Evolutionary conservation across 2,888 invertebrate species (phyloP).

Genomic region (Pyrgus malvae): DNA sequence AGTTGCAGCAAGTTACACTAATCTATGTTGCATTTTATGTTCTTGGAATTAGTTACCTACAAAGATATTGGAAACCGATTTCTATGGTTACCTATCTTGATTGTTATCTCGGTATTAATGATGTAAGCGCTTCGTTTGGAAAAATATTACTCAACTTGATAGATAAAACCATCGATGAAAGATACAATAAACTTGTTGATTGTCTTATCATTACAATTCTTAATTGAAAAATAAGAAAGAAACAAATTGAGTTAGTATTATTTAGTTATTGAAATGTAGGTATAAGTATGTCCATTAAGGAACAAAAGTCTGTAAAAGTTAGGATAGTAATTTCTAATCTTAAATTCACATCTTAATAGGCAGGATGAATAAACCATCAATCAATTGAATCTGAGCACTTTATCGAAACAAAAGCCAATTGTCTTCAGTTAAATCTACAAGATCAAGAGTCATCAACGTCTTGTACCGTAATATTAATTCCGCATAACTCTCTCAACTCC

Average conservation of each 20-base stretch:
- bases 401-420: slow-evolving; percentile 21
- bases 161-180: background rate
- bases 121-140: background rate
- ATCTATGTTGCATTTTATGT: background rate
- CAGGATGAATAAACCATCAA: slow-evolving; percentile 2
- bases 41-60: background rate
- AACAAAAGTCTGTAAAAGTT: no score
- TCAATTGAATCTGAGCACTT: slow-evolving; percentile 16
- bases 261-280: no score
- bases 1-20: no score
- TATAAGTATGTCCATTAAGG: no score
- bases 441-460: slow-evolving; percentile 6
- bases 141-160: background rate
- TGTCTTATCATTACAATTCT: no score
- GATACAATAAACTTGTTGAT: background rate
- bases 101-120: background rate
- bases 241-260: no score
- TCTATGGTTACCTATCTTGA: no score
- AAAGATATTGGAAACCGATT: no score
- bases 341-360: background rate
- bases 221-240: background rate
- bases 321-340: background rate
- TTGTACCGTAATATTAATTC: slow-evolving; percentile 12
- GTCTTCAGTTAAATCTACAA: slow-evolving; percentile 12
- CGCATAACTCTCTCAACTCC: no score